Evolutionary conservation across 2,888 invertebrate species (phyloP), one percentile per base, ranked within the genome.

Genomic region (Epicampocera succincta): DNA sequence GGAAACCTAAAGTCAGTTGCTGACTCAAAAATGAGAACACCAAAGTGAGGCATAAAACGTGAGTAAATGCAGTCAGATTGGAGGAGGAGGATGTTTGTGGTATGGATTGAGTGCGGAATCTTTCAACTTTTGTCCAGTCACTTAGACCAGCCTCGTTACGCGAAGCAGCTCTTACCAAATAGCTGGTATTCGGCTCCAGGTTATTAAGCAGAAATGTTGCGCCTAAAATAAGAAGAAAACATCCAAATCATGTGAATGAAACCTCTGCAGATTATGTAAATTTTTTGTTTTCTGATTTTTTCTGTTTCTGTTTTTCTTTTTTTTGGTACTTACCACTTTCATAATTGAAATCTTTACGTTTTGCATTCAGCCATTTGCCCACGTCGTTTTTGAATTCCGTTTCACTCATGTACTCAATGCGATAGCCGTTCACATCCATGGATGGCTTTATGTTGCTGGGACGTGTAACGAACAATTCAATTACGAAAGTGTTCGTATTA

Each of bases 91-190:
- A 84, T 3, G 88, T 87, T 3, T 89, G 90, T 66, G 90, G 90
- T 78, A 89, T 88, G 8, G 90, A 89, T 21, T 88, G 84, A 2
- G 91, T 91, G 74, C 80, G 87, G 83, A 90, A 90, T 80, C 87
- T 88, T 82, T 88, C 89, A 58, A 89, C 89, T 61, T 85, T 87
- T 46, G 90, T 90, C 84, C 87, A 91, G 83, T 91, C 90, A 81
- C 91, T 91, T 69, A 92, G 87, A n/a, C 93, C 93, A 11, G 93
- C 93, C 19, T 90, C 88, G 86, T 93, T 93, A 71, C 90, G 91
- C 2, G 93, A 92, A 38, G 93, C 93, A 1, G 92, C 93, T 65
- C 92, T 89, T 79, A 93, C 90, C 75, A 92, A 90, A 85, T 93
- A 93, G 40, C 90, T 91, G 2, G 93, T 93, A 83, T 92, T 91